These are phyloP conservation scores for Brachionus paranguensis DNA, from an alignment of 1,140 invertebrate species.

Conservation along the genomic window DNA sequence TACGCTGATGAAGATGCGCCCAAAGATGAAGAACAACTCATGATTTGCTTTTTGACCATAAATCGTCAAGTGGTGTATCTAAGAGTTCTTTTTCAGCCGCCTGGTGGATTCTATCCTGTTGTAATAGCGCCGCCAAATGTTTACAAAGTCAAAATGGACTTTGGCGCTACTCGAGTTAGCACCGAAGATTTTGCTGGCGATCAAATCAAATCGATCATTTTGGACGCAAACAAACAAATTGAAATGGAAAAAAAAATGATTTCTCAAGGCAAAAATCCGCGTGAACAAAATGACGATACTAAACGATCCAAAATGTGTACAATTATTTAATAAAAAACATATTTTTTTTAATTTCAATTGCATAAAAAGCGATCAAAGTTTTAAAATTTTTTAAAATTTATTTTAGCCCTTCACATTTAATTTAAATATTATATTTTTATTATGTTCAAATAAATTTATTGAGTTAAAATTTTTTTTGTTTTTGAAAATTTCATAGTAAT, in stretches of 20 bases:
- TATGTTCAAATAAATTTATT: background rate
- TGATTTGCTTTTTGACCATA: constrained; percentile 50
- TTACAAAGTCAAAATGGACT: constrained; percentile 36
- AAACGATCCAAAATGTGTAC: constrained; percentile 37
- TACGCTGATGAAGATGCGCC: constrained; percentile 43
- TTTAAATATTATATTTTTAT: background rate
- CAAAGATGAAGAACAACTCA: constrained; percentile 46
- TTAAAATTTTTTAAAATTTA: background rate
- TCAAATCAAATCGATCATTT: constrained; percentile 40
- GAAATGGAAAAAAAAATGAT: constrained; percentile 29
- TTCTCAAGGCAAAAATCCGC: constrained; percentile 39
- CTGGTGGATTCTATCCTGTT: constrained; percentile 49
- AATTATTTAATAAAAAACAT: background rate
- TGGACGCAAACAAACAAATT: constrained; percentile 39
- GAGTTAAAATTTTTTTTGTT: background rate
- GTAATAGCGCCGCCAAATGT: constrained; percentile 45
- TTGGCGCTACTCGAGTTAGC: constrained; percentile 22
- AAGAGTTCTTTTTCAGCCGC: constrained; percentile 48
- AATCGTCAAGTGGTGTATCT: constrained; percentile 47
- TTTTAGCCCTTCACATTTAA: background rate
- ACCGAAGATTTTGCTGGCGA: constrained; percentile 37
- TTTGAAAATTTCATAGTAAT: too few relatives aligned
- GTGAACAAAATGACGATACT: constrained; percentile 35
- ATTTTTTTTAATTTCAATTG: background rate
- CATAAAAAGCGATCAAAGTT: background rate